Base-by-base conservation (phyloP, 2,797 vertebrate species). In the Pteropus rufus region DNA sequence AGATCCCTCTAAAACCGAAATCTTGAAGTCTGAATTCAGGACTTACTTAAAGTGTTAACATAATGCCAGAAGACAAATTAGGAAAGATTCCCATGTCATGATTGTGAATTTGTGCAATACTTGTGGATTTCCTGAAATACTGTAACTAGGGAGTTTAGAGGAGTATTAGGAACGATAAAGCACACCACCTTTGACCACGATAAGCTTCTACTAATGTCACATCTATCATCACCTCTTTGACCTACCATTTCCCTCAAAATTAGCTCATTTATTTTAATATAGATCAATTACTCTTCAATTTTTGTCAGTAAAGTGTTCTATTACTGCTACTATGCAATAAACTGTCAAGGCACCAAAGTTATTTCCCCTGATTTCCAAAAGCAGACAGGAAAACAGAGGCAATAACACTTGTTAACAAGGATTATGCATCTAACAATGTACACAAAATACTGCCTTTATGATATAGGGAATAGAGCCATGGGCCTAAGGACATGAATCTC, bases 201-300 rank as follows among this genome's bases (percentile, higher is more conserved):
- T n/a, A 91, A 70, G 44, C 23, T 92, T 93, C 65, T 56, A 34
- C 19, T 96, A 76, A 91, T 84, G 65, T n/a, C 24, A 8, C 39
- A 87, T 86, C 46, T 56, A 44, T 83, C 60, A 31, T 52, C 29
- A 46, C 41, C 56, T 72, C 80, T 64, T 88, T 93, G 65, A 52
- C 56, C 46, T 67, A 80, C 8, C 79, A 36, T 77, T 79, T 64
- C 75, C 81, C 89, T 49, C 52, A 65, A 89, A 94, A 86, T 73
- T 65, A 89, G 44, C 46, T 85, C 80, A 75, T 95, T 97, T 64
- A 44, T 73, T 95, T 96, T 82, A 77, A 76, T 92, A 21, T 49
- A 87, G 11, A 72, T 81, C 72, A 76, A 85, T 91, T 56, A 76
- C 75, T 83, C 93, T 80, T 86, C 46, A 49, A 70, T 84, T 92